Evolutionary conservation across 2,888 invertebrate species (phyloP), one percentile per base, ranked within the genome.

Genomic region (Synanthedon andrenaeformis): DNA sequence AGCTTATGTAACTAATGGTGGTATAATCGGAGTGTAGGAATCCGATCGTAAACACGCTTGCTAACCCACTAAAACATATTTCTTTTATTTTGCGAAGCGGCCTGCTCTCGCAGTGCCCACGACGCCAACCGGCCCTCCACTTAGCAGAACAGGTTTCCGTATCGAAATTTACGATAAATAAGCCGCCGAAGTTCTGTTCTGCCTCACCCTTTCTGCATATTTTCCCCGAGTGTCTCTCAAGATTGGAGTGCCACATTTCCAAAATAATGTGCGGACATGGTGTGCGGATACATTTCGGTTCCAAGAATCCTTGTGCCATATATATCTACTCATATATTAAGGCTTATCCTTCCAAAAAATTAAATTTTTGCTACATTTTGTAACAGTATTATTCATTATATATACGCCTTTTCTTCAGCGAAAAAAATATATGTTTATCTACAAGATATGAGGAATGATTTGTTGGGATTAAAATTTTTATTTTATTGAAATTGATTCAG

Each of bases 41-140:
- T 82, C 75, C 75, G 79, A 81, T 81, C 82, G 80, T 83, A 82
- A 85, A 84, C 81, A 82, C 75, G 77, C 81, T 83, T 71, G 82
- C 82, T 87, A 86, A 86, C 86, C 86, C 81, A 87, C 85, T 86
- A 86, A 87, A 86, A 85, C 80, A 83, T 83, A 86, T 85, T 85
- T 84, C 82, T 85, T 85, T 86, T 86, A 84, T 84, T 85, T 84
- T 83, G 83, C 79, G 64, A 65, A 70, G 75, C 70, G 69, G 67
- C 69, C 67, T 67, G 69, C 75, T 70, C 72, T 72, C 73, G 70
- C 72, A 67, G 67, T 68, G 69, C 65, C 70, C n/a, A n/a, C n/a
- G 60, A 60, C 66, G 51, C 60, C 57, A 58, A 60, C 65, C 66
- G 64, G 69, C 65, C 70, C 70, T 70, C 70, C 76, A 71, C 76